These are phyloP conservation scores for Lacerta agilis DNA, from an alignment of 2,797 vertebrate genomes.

Conservation along the genomic window DNA sequence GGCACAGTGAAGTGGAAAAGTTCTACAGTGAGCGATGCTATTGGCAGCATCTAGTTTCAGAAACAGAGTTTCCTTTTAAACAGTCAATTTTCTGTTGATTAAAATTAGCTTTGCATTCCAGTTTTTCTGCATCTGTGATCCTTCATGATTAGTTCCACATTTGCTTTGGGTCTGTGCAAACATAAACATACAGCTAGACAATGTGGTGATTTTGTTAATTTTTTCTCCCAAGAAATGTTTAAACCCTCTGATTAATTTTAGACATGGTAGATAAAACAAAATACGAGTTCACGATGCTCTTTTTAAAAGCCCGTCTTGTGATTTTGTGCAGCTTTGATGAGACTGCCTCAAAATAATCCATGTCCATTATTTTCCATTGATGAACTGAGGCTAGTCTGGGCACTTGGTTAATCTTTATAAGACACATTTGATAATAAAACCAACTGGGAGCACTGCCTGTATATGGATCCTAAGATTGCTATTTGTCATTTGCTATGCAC, in stretches of 20 bases:
- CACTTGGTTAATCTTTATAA: constrained; percentile 35
- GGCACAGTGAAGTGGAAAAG: background rate
- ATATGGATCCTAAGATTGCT: constrained; percentile 26
- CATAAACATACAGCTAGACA: background rate
- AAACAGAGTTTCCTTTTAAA: background rate
- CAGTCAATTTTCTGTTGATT: background rate
- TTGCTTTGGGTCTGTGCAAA: background rate
- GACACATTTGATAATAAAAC: constrained; percentile 19
- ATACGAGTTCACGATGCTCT: background rate
- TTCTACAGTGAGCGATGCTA: background rate
- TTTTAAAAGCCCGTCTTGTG: rapidly evolving
- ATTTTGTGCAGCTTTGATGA: background rate
- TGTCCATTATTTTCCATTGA: constrained; percentile 27
- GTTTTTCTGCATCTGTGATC: background rate
- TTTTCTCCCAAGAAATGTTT: background rate
- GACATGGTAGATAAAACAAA: background rate
- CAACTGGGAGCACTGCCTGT: constrained; percentile 42
- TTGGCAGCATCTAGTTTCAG: background rate
- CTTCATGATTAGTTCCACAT: rapidly evolving
- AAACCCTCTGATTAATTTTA: background rate
- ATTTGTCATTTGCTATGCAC: constrained; percentile 45
- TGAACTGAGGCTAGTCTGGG: background rate
- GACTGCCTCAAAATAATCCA: constrained; percentile 11
- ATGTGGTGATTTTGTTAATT: background rate
- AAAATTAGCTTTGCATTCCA: background rate